These are phyloP conservation scores for Kradibia gibbosae DNA, from an alignment of 1,140 invertebrate genomes.

Conservation along the genomic window DNA sequence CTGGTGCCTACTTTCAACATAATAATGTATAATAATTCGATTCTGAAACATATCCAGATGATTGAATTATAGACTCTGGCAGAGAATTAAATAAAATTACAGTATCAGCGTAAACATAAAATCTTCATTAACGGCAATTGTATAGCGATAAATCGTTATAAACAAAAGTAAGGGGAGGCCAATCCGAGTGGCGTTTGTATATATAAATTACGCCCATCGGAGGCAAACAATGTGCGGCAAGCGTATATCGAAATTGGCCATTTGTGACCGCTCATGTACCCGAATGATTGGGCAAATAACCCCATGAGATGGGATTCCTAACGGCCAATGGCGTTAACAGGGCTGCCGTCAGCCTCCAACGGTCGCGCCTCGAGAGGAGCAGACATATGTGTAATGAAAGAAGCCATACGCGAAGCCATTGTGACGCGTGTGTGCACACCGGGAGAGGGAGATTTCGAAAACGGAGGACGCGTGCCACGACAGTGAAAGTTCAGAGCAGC, in stretches of 20 bases:
- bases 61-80: too few species aligned
- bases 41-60: too few species aligned
- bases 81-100: too few species aligned
- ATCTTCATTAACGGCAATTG: background rate
- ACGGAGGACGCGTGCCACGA: conserved; percentile 46
- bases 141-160: background rate
- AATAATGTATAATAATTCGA: too few species aligned
- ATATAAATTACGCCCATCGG: background rate
- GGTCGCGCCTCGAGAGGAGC: conserved; percentile 18
- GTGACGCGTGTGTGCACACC: conserved; percentile 5
- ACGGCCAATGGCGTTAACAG: background rate
- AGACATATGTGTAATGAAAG: conserved; percentile 30
- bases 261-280: background rate
- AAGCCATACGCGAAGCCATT: conserved; percentile 33
- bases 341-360: background rate
- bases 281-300: conserved; percentile 26
- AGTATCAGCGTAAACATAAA: too few species aligned
- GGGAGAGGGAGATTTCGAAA: conserved; percentile 40
- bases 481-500: conserved; percentile 25
- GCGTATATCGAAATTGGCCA: background rate
- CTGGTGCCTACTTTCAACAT: too few species aligned
- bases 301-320: background rate
- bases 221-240: background rate
- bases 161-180: background rate
- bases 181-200: background rate